Percentiles rank a stretch among this genome's conserved stretches.
These are phyloP conservation scores for Epinotia ramella DNA, from an alignment of 2,888 invertebrate species.

Conservation along the genomic window DNA sequence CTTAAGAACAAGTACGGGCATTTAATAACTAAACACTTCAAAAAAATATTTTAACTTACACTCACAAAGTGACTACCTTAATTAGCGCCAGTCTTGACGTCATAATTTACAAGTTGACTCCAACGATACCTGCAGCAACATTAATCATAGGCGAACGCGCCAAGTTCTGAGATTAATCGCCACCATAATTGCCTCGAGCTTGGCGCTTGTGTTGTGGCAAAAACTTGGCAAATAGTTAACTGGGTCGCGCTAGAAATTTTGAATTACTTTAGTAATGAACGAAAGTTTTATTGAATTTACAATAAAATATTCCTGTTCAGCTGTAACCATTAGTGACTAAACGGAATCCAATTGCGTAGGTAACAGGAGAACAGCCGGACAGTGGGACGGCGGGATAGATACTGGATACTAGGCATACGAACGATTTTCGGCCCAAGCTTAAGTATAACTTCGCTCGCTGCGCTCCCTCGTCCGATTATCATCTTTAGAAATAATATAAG, in stretches of 20 bases:
- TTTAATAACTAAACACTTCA: too few relatives aligned
- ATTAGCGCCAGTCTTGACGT: constrained; percentile 20
- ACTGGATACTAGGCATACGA: too few relatives aligned
- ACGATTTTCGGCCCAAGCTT: too few relatives aligned
- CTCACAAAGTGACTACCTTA: neutral
- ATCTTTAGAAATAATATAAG: too few relatives aligned
- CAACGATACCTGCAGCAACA: constrained; percentile 21
- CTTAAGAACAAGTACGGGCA: too few relatives aligned
- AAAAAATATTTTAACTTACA: neutral
- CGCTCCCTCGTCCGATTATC: too few relatives aligned
- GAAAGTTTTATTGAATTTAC: neutral
- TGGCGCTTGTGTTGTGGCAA: constrained; percentile 26
- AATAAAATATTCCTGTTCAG: neutral
- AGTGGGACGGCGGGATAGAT: too few relatives aligned
- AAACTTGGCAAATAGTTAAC: constrained; percentile 24
- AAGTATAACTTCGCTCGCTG: too few relatives aligned
- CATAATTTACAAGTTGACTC: constrained; percentile 24
- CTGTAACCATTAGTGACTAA: neutral
- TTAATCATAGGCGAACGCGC: constrained; percentile 21
- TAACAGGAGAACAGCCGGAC: too few relatives aligned
- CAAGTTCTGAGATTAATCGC: constrained; percentile 29
- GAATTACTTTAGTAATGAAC: neutral
- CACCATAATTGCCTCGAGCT: constrained; percentile 27
- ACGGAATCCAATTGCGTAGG: too few relatives aligned
- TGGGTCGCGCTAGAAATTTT: constrained; percentile 19